phyloP scores from a whole-genome alignment of 2,113 vertebrate genomes.

The Bubo scandiacus region DNA sequence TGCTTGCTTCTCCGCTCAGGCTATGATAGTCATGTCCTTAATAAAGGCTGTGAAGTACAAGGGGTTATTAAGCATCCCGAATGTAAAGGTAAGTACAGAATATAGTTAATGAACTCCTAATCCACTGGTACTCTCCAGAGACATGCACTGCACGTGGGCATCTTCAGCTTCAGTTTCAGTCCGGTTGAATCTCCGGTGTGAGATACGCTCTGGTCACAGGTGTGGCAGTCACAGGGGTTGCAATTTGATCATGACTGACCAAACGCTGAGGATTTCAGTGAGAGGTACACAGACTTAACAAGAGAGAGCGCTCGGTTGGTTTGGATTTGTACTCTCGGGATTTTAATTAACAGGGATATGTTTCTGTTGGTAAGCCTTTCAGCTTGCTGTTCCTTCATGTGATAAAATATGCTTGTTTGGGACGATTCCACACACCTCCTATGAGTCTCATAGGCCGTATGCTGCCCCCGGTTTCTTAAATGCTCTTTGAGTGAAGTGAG shows the following conservation, averaged over 20 bases:
- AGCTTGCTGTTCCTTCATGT: neutral
- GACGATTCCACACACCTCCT: neutral
- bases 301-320: neutral
- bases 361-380: neutral
- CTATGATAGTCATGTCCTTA: neutral
- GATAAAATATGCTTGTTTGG: neutral
- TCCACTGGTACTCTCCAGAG: rapidly evolving
- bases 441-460: neutral
- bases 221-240: neutral
- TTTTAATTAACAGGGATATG: neutral
- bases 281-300: neutral
- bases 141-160: rapidly evolving
- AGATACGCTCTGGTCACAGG: rapidly evolving
- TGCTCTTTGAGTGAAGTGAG: neutral
- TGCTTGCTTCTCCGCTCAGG: neutral
- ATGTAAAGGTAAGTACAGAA: neutral
- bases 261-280: neutral
- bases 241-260: neutral
- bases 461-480: neutral
- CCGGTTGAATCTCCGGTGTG: rapidly evolving
- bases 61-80: neutral
- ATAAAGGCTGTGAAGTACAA: neutral
- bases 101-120: neutral
- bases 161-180: neutral
- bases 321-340: rapidly evolving